Base-by-base conservation (phyloP, 2,888 invertebrate genomes). In the Euzetes globulus region DNA sequence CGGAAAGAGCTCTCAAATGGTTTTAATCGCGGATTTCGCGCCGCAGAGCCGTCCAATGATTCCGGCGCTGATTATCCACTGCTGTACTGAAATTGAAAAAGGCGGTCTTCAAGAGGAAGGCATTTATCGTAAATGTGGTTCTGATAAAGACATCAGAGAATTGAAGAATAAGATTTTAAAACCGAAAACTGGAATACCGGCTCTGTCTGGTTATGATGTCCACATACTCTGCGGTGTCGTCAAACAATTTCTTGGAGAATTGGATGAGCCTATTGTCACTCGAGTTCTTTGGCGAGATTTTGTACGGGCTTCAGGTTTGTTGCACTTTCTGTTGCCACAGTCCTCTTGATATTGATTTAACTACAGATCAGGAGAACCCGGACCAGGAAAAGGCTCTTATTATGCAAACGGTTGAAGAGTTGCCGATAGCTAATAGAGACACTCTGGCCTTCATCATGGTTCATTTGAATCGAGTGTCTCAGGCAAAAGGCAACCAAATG, bases 371-470 rank as follows among this genome's bases (percentile, higher is more conserved):
- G 91, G 1, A 88, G 88, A 77, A 74, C 25, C 22, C 33, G 5
- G 68, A 77, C 75, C 25, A 78, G 11, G 47, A 47, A 37, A 50
- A 17, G n/a, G 19, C 47, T 15, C 37, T 41, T 58, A 74, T 79
- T 71, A 71, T 52, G 50, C 89, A 91, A 78, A 89, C 91, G 0
- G 88, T 98, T 78, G 88, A 89, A 27, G 88, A 90, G 78, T 85
- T 99, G 80, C 97, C 98, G 13, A 90, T 88, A 80, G 90, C 97
- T 0, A 98, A 99, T 84, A 86, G 94, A 19, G 97, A 99, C 82
- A 95, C 97, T 0, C 85, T 99, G 73, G 95, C 97, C 0, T 98
- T 91, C 84, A 84, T 99, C 15, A 87, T 95, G 79, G 85, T 94
- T 76, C 98, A 99, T 84, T 86, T 97, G 79, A 92, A 94, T 83